Conservation (phyloP, 2,888 invertebrate genomes). For the Cataglyphis cursor region DNA sequence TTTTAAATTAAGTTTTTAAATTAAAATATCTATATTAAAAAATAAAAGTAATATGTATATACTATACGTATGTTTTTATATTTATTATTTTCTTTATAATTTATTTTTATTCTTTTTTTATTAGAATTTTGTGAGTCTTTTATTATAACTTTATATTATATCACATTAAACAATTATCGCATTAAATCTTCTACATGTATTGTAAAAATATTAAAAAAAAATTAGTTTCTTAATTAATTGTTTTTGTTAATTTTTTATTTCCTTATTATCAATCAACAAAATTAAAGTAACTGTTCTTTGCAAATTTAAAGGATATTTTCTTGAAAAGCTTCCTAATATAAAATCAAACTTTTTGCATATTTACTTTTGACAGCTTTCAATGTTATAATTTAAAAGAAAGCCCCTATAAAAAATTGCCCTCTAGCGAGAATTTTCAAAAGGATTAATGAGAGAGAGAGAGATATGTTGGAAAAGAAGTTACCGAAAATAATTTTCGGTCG, state of each 20-base stretch:
- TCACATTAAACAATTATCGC: background rate
- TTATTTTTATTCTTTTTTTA: background rate
- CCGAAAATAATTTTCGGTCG: background rate
- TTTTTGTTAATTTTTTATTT: background rate
- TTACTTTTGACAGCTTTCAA: background rate
- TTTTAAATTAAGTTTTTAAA: background rate
- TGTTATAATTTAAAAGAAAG: background rate
- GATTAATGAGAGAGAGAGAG: background rate
- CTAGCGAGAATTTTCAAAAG: slow-evolving; percentile 13
- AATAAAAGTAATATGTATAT: background rate
- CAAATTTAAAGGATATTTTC: background rate
- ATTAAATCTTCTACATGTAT: background rate
- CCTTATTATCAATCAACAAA: background rate
- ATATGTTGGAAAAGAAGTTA: slow-evolving; percentile 25
- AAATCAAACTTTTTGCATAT: background rate
- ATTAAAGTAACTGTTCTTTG: background rate
- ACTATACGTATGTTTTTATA: background rate
- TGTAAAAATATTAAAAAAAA: background rate
- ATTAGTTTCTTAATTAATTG: background rate
- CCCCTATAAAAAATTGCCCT: slow-evolving; percentile 15
- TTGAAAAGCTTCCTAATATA: background rate
- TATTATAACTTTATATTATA: background rate
- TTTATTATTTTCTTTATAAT: background rate
- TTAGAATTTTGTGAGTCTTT: background rate
- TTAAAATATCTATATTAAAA: background rate